Conservation (phyloP, 2,113 vertebrate species). For the Scatophagus argus region DNA sequence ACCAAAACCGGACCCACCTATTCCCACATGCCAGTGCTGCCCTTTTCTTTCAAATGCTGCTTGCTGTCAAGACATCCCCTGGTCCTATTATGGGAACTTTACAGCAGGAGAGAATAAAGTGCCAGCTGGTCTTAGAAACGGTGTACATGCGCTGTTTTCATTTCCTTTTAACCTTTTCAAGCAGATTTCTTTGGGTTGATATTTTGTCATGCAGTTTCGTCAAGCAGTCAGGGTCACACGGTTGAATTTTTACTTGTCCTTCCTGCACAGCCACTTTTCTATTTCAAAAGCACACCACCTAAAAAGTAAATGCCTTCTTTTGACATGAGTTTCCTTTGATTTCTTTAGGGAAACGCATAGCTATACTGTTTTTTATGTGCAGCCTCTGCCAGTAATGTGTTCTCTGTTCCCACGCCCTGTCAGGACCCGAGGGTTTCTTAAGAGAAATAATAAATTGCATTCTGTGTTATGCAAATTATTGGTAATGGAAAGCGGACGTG, state of each 20-base stretch:
- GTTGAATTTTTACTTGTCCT: slow-evolving; percentile 3
- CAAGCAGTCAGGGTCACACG: slow-evolving; percentile 11
- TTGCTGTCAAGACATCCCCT: background rate
- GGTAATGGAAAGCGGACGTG: slow-evolving; percentile 22
- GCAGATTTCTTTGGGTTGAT: background rate
- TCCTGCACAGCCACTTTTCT: background rate
- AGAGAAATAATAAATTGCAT: slow-evolving; percentile 12
- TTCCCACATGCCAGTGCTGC: background rate
- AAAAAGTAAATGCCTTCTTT: background rate
- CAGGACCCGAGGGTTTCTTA: slow-evolving; percentile 16
- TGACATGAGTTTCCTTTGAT: slow-evolving; percentile 23
- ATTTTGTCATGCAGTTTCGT: slow-evolving; percentile 38
- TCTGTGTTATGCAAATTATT: slow-evolving; percentile 42
- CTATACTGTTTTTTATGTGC: background rate
- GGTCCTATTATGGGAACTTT: background rate
- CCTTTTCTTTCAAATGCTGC: slow-evolving; percentile 19
- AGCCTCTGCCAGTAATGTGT: background rate
- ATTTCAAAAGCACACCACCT: background rate
- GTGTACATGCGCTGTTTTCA: background rate
- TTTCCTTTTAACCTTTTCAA: slow-evolving; percentile 40
- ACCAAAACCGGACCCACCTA: no score
- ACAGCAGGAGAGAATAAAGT: background rate
- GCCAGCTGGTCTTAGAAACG: background rate
- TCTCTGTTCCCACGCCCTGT: background rate
- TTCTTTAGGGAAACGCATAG: background rate